These are phyloP conservation scores for Hipposideros larvatus DNA, from an alignment of 2,797 vertebrate species.

Conservation along the genomic window DNA sequence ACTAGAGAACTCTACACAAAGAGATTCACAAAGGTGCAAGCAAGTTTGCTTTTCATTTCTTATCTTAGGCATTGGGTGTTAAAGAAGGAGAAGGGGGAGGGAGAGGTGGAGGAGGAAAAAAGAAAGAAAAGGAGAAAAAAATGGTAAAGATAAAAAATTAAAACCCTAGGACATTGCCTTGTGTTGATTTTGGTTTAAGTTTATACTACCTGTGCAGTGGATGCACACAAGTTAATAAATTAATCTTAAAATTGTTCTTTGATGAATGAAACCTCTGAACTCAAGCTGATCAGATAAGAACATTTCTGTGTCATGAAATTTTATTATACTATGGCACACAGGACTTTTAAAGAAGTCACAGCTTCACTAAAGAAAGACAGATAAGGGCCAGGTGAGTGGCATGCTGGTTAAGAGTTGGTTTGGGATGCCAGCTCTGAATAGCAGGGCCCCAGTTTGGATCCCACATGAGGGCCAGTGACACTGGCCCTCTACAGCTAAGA, in stretches of 20 bases:
- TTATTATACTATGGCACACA: not conserved
- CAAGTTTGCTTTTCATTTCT: not conserved
- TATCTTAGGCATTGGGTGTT: not conserved
- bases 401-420: no score
- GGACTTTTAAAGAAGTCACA: not conserved
- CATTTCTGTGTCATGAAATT: not conserved
- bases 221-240: not conserved
- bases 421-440: no score
- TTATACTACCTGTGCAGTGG: not conserved
- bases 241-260: not conserved
- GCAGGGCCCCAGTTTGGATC: no score
- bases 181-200: not conserved
- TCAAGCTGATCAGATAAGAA: not conserved
- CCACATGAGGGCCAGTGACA: no score
- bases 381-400: no score
- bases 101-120: no score
- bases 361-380: not conserved
- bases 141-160: not conserved
- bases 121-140: not conserved
- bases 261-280: not conserved
- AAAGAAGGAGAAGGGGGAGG: not conserved
- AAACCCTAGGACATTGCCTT: not conserved
- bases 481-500: no score
- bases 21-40: not conserved
- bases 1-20: not conserved